Base-by-base conservation (phyloP, 2,888 invertebrate genomes). In the Gerris lacustris region DNA sequence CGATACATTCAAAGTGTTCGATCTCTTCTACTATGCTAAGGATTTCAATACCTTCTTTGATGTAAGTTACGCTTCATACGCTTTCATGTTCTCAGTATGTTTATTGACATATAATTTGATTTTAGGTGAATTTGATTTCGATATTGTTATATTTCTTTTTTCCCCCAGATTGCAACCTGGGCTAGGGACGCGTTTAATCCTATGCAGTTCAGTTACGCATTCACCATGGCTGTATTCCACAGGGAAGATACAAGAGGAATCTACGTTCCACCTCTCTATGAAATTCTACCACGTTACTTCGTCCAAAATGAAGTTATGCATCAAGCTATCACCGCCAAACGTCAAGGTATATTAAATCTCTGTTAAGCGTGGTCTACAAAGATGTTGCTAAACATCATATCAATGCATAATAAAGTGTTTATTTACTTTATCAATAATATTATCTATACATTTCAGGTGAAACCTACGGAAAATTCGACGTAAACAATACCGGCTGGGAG, bases 1-100 rank as follows among this genome's bases (percentile, higher is more conserved):
- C 76, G 87, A 90, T 78, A 87, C 86, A 11, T 78, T 84, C 5
- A 84, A 85, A 6, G 79, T 91, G 43, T 87, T 87, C 81, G 84
- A 87, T 77, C 81, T 88, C 70, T 82, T 91, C 74, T 84, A 84
- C 80, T 86, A 86, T 70, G 87, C 90, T 75, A 88, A 87, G 79
- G 86, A 88, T 78, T 90, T 84, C 79, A 83, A 85, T 31, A 87
- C 87, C 55, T 88, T 91, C 82, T 83, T 85, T 79, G 84, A 7
- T 17, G 66, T 70, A 31, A 74, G 74, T 70, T 55, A n/a, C n/a
- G n/a, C n/a, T n/a, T n/a, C n/a, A 31, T 31, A 31, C 31, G 31
- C 31, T 31, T 31, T 31, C 31, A 31, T 31, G 31, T 31, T 4
- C 55, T 55, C 9, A 15, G 2, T 4, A 55, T 55, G 2, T 55